phyloP scores from a whole-genome alignment of 2,888 invertebrate species.

The Euspilapteryx auroguttella region DNA sequence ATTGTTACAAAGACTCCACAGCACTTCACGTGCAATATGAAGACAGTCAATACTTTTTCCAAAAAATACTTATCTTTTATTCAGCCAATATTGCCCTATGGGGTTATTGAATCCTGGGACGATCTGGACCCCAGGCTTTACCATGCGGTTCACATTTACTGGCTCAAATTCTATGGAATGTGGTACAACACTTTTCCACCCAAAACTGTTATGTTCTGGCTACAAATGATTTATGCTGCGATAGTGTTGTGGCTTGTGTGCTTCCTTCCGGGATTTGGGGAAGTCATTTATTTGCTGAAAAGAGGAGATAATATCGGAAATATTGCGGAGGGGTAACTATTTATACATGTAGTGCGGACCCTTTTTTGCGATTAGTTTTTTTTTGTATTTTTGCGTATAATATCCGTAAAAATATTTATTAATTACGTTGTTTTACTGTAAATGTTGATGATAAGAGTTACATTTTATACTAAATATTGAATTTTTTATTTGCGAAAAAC shows the following conservation, averaged over 20 bases:
- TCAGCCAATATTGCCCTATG: conserved; percentile 30
- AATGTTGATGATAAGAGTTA: too few relatives aligned
- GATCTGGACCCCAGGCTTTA: conserved; percentile 39
- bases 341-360: not conserved
- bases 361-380: too few relatives aligned
- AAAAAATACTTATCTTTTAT: conserved; percentile 10
- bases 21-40: too few relatives aligned
- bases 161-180: conserved; percentile 53
- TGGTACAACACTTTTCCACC: conserved; percentile 39
- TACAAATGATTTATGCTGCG: conserved; percentile 28
- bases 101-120: conserved; percentile 38
- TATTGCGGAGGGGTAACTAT: conserved; percentile 50
- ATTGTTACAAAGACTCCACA: too few relatives aligned
- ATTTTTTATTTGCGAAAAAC: too few relatives aligned
- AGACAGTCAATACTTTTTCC: not conserved
- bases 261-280: conserved; percentile 56
- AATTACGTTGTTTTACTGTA: too few relatives aligned
- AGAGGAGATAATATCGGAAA: conserved; percentile 65
- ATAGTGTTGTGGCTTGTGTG: conserved; percentile 45
- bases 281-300: conserved; percentile 68
- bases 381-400: too few relatives aligned
- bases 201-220: conserved; percentile 27
- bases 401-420: too few relatives aligned
- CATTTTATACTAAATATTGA: too few relatives aligned
- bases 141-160: conserved; percentile 47